Evolutionary conservation across 2,113 vertebrate genomes (phyloP), one percentile per base, ranked within the genome.

Genomic region (Sander lucioperca): DNA sequence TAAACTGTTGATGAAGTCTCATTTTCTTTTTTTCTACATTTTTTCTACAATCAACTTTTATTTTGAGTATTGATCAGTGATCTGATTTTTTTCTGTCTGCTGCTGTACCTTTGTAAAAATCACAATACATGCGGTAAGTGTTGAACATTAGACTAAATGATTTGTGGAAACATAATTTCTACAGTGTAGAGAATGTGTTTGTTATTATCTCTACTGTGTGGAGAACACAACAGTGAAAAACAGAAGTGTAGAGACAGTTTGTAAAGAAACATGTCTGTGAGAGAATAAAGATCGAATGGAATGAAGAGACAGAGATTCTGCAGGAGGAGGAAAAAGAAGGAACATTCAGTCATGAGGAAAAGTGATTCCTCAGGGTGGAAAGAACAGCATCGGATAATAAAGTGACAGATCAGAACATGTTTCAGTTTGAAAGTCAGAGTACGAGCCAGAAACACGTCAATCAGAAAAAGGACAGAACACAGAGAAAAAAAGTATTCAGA

Each of bases 321-420:
- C 36, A 76, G 23, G 39, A 57, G 15, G 4, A 25, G 36, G 36
- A 27, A 54, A 48, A 39, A 68, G 7, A 23, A 7, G 15, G 51
- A 16, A 27, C 65, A 54, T 30, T 19, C 62, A 75, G 47, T 48
- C 23, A 63, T 11, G 48, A 78, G 50, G 47, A 74, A n/a, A 83
- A 80, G 81, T 86, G 45, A 79, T 80, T 88, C 88, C 82, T 85
- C 50, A 43, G 87, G 84, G 78, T 21, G 56, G 5, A 74, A 74
- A 72, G 6, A 79, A 51, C 21, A 86, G 54, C 7, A 43, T 77
- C 65, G 19, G 59, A 59, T 36, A 39, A 56, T 86, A 69, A 73
- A 71, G 68, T 74, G 85, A 89, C 93, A 82, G 73, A 93, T 95
- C 93, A 82, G 77, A 88, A 94, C 95, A 90, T 88, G 94, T 90